phyloP scores from a whole-genome alignment of 2,113 vertebrate species.

The Campylomormyrus tamandua region DNA sequence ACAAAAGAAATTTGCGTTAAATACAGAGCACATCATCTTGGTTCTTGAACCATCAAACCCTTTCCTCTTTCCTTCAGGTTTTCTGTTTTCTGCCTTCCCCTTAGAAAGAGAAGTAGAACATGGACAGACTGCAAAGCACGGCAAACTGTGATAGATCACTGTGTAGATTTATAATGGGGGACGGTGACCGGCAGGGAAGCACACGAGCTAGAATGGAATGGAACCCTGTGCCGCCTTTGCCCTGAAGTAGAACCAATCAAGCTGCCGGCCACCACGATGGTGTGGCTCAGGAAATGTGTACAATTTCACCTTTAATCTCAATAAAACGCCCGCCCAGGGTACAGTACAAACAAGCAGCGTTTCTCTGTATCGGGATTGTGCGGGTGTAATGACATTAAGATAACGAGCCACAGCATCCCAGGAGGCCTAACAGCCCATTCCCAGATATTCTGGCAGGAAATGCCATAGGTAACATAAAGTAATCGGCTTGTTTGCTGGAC shows the following conservation, averaged over 20 bases:
- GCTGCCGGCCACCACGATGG: background rate
- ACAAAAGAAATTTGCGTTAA: background rate
- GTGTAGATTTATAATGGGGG: background rate
- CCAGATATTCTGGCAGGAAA: background rate
- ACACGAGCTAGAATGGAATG: background rate
- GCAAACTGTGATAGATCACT: background rate
- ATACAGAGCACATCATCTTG: background rate
- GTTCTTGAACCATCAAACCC: background rate
- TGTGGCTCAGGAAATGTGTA: background rate
- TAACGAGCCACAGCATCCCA: background rate
- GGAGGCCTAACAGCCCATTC: background rate
- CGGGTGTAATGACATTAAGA: conserved; percentile 25
- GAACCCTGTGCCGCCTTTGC: background rate
- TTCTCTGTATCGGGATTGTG: conserved; percentile 29
- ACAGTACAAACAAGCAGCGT: conserved; percentile 12
- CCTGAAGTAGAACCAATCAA: background rate
- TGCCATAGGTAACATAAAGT: background rate
- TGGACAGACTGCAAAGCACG: background rate
- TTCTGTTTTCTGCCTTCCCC: background rate
- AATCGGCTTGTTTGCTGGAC: background rate
- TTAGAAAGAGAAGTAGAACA: background rate
- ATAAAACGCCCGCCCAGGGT: conserved; percentile 21
- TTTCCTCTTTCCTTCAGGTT: background rate
- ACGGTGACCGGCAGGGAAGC: background rate
- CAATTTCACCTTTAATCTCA: conserved; percentile 44